phyloP scores from a whole-genome alignment of 2,113 vertebrate genomes.

The Paramormyrops kingsleyae region DNA sequence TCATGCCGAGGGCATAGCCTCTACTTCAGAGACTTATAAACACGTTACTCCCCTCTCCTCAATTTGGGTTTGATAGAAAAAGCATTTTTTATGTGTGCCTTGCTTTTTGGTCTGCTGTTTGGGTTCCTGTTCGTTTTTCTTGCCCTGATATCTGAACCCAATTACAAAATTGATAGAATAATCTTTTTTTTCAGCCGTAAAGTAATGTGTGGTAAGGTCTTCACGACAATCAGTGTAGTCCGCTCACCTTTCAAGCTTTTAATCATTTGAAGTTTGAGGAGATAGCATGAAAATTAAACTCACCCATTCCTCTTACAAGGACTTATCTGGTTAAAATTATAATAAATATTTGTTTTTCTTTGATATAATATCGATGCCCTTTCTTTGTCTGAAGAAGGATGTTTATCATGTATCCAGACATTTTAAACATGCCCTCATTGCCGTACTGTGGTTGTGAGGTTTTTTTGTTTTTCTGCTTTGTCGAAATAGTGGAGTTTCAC shows the following conservation, averaged over 20 bases:
- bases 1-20: neutral
- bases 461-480: neutral
- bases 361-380: neutral
- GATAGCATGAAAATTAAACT: neutral
- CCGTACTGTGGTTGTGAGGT: neutral
- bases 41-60: neutral
- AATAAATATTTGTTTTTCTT: neutral
- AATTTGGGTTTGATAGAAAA: neutral
- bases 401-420: neutral
- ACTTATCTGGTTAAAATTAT: neutral
- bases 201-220: neutral
- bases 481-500: neutral
- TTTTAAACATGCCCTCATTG: neutral
- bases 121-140: neutral
- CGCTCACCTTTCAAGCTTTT: neutral
- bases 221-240: neutral
- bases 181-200: neutral
- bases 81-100: neutral
- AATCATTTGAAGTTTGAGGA: neutral
- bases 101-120: neutral
- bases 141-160: neutral
- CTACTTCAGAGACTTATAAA: neutral
- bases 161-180: neutral
- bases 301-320: neutral
- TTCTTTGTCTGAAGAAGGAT: neutral